Percentiles rank a stretch among this genome's conserved stretches.
Conservation (phyloP, 2,113 vertebrate species). For the Pangasianodon gigas region DNA sequence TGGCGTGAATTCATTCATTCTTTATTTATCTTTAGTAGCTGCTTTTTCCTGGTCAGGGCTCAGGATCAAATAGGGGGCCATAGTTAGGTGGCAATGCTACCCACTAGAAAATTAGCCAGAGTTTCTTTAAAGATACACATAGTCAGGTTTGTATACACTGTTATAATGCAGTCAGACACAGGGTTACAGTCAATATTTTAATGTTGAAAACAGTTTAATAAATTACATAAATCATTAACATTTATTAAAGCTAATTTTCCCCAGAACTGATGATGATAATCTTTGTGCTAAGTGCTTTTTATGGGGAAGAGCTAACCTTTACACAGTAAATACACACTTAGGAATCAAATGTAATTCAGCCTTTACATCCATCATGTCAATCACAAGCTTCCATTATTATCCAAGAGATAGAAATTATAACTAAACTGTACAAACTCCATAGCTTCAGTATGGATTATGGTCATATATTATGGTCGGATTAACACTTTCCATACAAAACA, state of each 20-base stretch:
- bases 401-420: conserved; percentile 26
- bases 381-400: neutral
- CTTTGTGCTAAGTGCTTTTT: conserved; percentile 53
- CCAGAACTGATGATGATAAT: conserved; percentile 35
- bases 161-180: neutral
- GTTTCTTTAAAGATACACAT: neutral
- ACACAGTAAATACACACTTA: conserved; percentile 41
- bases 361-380: conserved; percentile 35
- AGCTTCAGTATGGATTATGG: neutral
- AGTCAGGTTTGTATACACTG: neutral
- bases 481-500: conserved; percentile 23
- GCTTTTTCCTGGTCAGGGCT: neutral
- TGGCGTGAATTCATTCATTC: neutral
- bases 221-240: conserved; percentile 52
- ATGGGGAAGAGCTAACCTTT: conserved; percentile 34
- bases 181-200: conserved; percentile 42
- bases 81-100: neutral
- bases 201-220: conserved; percentile 52
- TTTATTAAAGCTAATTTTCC: conserved; percentile 53
- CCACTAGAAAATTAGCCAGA: neutral
- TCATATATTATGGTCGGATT: neutral
- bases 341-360: conserved; percentile 15
- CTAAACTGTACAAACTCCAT: neutral
- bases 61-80: neutral
- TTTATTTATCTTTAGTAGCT: neutral